These are phyloP conservation scores for Thamnaconus septentrionalis DNA, from an alignment of 2,113 vertebrate species.

Conservation along the genomic window DNA sequence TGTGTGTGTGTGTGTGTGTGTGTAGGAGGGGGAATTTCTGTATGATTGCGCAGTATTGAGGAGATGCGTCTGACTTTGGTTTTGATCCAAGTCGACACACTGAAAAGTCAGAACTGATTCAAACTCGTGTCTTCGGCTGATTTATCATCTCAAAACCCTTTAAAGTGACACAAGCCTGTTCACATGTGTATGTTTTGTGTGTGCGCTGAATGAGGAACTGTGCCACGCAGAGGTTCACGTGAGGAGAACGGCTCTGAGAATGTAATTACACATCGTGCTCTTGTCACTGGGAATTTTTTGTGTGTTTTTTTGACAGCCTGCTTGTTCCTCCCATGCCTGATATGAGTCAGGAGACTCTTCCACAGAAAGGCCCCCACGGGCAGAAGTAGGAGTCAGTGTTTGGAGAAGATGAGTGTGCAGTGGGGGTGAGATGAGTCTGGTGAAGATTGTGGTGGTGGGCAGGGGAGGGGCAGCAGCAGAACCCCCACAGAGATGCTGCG, in stretches of 20 bases:
- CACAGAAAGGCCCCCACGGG: neutral
- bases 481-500: neutral
- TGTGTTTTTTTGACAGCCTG: neutral
- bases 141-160: conserved; percentile 39
- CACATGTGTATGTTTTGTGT: neutral
- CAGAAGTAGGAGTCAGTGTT: neutral
- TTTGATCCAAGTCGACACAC: conserved; percentile 54
- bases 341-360: neutral
- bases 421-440: neutral
- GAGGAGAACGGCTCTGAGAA: no score
- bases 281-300: neutral
- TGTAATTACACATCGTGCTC: no score
- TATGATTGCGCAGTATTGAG: no score
- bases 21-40: neutral
- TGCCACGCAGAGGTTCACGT: no score
- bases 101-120: conserved; percentile 38
- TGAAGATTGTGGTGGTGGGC: neutral
- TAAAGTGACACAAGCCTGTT: no score
- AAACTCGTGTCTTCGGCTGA: conserved; percentile 36
- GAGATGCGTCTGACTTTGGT: conserved; percentile 18
- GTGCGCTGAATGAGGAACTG: no score
- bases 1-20: conserved; percentile 21
- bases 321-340: neutral
- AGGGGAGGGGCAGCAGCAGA: neutral
- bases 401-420: neutral